Evolutionary conservation across 1,140 invertebrate genomes (phyloP).

Genomic region (Diprion similis): DNA sequence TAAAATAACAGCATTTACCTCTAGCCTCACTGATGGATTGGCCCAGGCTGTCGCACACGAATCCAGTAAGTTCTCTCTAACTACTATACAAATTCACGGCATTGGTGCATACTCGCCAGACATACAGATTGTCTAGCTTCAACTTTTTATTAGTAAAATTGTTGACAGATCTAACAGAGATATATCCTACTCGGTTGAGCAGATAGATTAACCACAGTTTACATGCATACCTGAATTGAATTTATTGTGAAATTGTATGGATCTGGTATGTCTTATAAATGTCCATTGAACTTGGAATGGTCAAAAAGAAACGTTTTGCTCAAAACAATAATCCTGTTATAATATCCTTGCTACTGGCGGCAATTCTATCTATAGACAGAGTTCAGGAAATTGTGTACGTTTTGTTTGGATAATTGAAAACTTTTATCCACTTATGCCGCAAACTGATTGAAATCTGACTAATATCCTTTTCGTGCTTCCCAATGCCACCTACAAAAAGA

Average conservation of each 20-base stretch:
- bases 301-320: background rate
- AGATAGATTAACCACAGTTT: no score
- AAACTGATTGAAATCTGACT: background rate
- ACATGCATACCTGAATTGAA: no score
- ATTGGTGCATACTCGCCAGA: no score
- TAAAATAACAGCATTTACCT: constrained; percentile 49
- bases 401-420: background rate
- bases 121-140: no score
- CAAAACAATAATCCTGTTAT: background rate
- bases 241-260: no score
- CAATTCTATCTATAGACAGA: background rate
- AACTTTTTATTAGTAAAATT: no score
- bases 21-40: constrained; percentile 52
- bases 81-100: no score
- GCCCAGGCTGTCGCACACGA: constrained; percentile 57
- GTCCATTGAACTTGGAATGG: no score
- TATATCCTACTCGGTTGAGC: no score
- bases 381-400: background rate
- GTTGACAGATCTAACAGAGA: no score
- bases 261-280: no score
- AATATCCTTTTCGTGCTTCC: background rate
- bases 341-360: background rate
- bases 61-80: constrained; percentile 37
- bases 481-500: background rate
- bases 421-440: background rate